Conservation (phyloP, 2,888 invertebrate genomes). For the Caenorhabditis sulstoni region DNA sequence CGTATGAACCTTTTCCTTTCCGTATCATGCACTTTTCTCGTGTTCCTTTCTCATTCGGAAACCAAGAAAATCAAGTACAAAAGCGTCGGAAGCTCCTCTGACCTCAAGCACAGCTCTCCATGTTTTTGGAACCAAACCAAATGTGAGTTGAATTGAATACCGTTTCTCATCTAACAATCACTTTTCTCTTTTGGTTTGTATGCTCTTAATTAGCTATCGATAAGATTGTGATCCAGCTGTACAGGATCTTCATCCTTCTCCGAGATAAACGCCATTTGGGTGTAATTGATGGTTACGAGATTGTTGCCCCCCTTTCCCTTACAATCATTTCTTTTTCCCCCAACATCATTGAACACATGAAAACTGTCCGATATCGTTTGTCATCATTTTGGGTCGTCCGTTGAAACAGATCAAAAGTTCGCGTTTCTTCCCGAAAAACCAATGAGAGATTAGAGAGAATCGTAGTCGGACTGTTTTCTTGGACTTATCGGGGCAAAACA, state of each 20-base stretch:
- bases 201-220: background rate
- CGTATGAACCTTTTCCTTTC: constrained; percentile 41
- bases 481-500: constrained; percentile 6
- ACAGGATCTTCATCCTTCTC: constrained; percentile 2
- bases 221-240: background rate
- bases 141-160: constrained; percentile 13
- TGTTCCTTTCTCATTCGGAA: constrained; percentile 6
- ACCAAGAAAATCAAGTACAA: constrained; percentile 28
- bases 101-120: constrained; percentile 17
- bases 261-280: constrained; percentile 11
- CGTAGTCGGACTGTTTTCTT: constrained; percentile 1
- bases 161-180: background rate
- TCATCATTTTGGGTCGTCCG: too few species aligned
- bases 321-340: too few species aligned
- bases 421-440: background rate
- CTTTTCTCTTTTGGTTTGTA: constrained; percentile 4
- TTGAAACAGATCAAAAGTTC: constrained; percentile 22
- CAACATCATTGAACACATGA: too few species aligned
- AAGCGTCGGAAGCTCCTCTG: constrained; percentile 24
- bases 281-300: constrained; percentile 1
- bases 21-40: constrained; percentile 25
- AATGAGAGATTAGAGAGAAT: background rate
- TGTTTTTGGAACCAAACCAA: constrained; percentile 55
- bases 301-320: too few species aligned
- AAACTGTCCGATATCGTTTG: too few species aligned